Base-by-base conservation (phyloP, 2,888 invertebrate genomes). In the Cerastis rubricosa region DNA sequence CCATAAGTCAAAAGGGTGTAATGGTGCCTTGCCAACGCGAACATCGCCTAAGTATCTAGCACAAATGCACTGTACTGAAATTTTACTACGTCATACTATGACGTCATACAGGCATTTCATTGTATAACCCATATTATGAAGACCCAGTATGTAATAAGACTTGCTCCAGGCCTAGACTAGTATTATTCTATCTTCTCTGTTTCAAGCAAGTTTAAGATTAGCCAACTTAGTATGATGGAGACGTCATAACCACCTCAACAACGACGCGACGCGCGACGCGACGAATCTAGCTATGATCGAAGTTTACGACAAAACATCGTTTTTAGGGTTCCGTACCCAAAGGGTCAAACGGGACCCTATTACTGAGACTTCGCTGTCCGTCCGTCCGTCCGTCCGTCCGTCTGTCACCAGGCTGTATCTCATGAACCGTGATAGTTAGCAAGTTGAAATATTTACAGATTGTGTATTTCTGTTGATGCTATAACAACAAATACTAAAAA, bases 1-100 rank as follows among this genome's bases (percentile, higher is more conserved):
- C 65, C 63, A 70, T 81, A 81, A 67, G 57, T 80, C 76, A 65
- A 49, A 76, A 66, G 49, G 72, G 74, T 81, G 57, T 71, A 67
- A 71, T 76, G 68, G 66, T 74, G 81, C 69, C 65, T 73, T 51
- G 57, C 65, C 59, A 77, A 70, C 77, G 71, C 45, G 71, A 25
- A 63, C 69, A 80, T 64, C 45, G 51, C 47, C 76, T 76, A 54
- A 65, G 12, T 69, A 49, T 67, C 54, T 73, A 70, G 68, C 65
- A 71, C 45, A 68, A 81, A 74, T 74, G 54, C 68, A 84, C 57
- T 71, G 57, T 35, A 70, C 66, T 66, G 29, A 61, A 66, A 22
- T 73, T 78, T 65, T 14, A 73, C 29, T 29, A 57, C 65, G 74
- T 45, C 22, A 80, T 25, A 59, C 14, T 5, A 63, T 70, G n/a